Evolutionary conservation across 2,888 invertebrate species (phyloP).

Genomic region (Athalia rosae): DNA sequence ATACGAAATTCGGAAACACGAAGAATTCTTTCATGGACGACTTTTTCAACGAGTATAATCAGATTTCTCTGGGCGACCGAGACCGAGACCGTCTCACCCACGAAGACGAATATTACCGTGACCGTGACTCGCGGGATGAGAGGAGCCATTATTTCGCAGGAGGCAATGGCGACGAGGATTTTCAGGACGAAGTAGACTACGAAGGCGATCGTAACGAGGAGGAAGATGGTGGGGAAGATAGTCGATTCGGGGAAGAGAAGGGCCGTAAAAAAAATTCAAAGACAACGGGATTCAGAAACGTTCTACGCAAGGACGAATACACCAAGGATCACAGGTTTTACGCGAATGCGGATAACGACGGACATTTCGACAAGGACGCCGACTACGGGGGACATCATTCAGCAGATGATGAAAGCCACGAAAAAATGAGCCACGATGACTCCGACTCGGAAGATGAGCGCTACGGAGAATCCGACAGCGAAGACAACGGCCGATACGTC

Average conservation of each 20-base stretch:
- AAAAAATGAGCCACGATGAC: conserved; percentile 66
- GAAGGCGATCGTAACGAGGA: conserved; percentile 67
- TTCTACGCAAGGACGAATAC: conserved; percentile 72
- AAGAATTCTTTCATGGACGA: conserved; percentile 7
- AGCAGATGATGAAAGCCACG: conserved; percentile 64
- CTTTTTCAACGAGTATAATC: conserved; percentile 20
- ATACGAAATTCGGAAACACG: background rate
- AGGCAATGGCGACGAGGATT: conserved; percentile 65
- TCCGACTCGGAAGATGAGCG: conserved; percentile 64
- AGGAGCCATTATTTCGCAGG: conserved; percentile 61
- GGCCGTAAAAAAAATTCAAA: conserved; percentile 70
- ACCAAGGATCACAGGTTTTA: conserved; percentile 72
- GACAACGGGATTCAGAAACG: conserved; percentile 70
- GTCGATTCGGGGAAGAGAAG: conserved; percentile 66
- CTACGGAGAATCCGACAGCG: conserved; percentile 66
- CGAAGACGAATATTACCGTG: conserved; percentile 66
- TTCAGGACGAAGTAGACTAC: conserved; percentile 65
- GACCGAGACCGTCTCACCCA: conserved; percentile 55
- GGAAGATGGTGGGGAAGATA: conserved; percentile 68
- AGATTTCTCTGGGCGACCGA: conserved; percentile 1
- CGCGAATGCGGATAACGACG: conserved; percentile 69
- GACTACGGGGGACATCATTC: conserved; percentile 66
- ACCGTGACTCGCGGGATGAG: conserved; percentile 65
- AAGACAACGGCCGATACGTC: conserved; percentile 66
- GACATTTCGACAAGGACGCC: conserved; percentile 69